Evolutionary conservation across 1,140 invertebrate species (phyloP).

Genomic region (Luehdorfia chinensis): DNA sequence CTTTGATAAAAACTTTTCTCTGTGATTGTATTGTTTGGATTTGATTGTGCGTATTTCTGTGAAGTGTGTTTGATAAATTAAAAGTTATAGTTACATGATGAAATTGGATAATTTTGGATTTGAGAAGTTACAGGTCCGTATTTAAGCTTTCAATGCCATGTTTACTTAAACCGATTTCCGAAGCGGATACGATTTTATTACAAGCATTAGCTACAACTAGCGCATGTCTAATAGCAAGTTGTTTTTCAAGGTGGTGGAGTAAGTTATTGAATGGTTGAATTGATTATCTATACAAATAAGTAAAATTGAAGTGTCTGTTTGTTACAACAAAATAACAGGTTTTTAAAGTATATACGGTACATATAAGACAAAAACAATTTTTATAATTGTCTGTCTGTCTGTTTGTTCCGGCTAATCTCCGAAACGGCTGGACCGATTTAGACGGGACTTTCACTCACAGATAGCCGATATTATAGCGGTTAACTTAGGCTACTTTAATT

Average conservation of each 20-base stretch:
- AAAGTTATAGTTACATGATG: conserved; percentile 42
- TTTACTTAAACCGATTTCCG: neutral
- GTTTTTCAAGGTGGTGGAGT: neutral
- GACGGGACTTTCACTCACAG: too few species aligned
- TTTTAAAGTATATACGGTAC: too few species aligned
- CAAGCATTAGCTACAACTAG: neutral
- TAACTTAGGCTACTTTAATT: too few species aligned
- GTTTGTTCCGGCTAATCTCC: too few species aligned
- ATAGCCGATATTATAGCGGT: too few species aligned
- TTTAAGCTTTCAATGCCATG: conserved; percentile 19
- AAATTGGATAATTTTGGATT: conserved; percentile 71
- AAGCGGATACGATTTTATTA: neutral
- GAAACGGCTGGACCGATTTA: too few species aligned
- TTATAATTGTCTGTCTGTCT: too few species aligned
- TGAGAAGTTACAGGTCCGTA: conserved; percentile 60
- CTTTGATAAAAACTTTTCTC: conserved; percentile 7
- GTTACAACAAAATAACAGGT: too few species aligned
- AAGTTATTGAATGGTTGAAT: neutral
- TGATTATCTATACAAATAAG: too few species aligned
- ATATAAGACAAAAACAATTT: too few species aligned
- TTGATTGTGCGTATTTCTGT: conserved; percentile 16
- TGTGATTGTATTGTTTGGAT: conserved; percentile 14
- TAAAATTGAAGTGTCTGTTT: too few species aligned
- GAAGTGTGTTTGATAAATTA: conserved; percentile 30
- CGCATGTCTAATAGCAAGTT: neutral